Percentiles rank a stretch among this genome's conserved stretches.
phyloP scores from a whole-genome alignment of 2,888 invertebrate species.

The Dysmachus trigonus region DNA sequence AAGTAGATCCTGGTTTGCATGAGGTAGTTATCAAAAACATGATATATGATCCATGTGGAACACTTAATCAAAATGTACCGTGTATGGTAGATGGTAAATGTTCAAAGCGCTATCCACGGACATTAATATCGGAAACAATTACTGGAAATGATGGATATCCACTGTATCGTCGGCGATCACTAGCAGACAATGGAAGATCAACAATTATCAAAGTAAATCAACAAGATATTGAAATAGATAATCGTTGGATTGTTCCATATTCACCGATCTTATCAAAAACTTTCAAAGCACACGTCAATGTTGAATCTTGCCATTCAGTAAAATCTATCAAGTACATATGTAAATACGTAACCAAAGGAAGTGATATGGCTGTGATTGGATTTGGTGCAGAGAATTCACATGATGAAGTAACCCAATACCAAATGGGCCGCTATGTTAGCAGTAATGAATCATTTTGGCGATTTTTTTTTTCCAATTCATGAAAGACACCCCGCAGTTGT shows the following conservation, averaged over 20 bases:
- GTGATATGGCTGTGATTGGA: constrained; percentile 56
- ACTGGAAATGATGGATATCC: constrained; percentile 55
- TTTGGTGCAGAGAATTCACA: constrained; percentile 12
- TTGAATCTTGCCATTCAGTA: constrained; percentile 62
- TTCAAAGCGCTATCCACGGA: constrained; percentile 54
- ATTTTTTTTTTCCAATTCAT: constrained; percentile 49
- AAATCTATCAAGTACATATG: too few species aligned
- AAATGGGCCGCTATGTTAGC: neutral
- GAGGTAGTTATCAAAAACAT: constrained; percentile 53
- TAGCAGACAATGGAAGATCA: constrained; percentile 46
- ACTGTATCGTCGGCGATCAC: constrained; percentile 51
- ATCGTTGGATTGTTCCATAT: too few species aligned
- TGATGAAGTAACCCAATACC: constrained; percentile 2
- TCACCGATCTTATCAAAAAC: constrained; percentile 53
- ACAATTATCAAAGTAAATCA: constrained; percentile 45
- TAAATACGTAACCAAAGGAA: constrained; percentile 63
- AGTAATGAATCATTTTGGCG: neutral
- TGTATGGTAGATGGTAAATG: constrained; percentile 61
- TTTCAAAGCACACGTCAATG: constrained; percentile 58
- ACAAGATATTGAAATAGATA: constrained; percentile 52
- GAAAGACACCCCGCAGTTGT: constrained; percentile 42
- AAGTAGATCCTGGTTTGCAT: constrained; percentile 48
- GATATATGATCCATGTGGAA: constrained; percentile 60
- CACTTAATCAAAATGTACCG: constrained; percentile 53
- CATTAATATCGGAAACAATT: constrained; percentile 53